Base-by-base conservation (phyloP, 2,888 invertebrate species). In the Pristionchus mayeri region DNA sequence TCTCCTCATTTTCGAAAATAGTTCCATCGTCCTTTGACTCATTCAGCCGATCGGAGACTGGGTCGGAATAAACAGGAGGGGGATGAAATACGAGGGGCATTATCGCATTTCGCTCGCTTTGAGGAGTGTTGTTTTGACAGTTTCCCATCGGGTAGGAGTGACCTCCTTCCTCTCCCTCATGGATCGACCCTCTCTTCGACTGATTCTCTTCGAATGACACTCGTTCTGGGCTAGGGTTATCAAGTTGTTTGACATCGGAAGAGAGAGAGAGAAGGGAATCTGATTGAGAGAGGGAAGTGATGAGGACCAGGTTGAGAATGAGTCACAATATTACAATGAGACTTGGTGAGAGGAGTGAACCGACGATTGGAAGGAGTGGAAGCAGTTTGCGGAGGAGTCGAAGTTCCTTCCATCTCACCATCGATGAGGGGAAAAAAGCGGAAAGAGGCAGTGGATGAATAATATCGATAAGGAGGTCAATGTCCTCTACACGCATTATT, bases 171-270 rank as follows among this genome's bases (percentile, higher is more conserved):
- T 24, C 40, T 24, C n/a, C 4, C n/a, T 4, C 9, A 71, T 40
- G n/a, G n/a, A n/a, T n/a, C n/a, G n/a, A n/a, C 57, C 24, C 57
- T 57, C 57, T 57, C 16, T n/a, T 24, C 24, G n/a, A 11, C 24
- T 21, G 57, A 24, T 24, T 34, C 60, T 60, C 60, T 34, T 30
- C 60, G n/a, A 9, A n/a, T 16, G 1, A 24, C n/a, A 27, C 71
- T 71, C 21, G 71, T 44, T 24, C 71, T 37, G 40, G 71, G 37
- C 40, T 67, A n/a, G 37, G 71, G 71, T 71, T 71, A 71, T 71
- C 71, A 71, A 44, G 40, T 71, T 71, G 71, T 71, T 71, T 71
- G 76, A 78, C 50, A 78, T 48, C 48, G 75, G 11, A n/a, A 75
- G 48, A 50, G 76, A 75, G 48, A 50, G 50, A 48, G 76, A 50